Percentiles rank a stretch among this genome's conserved stretches.
Conservation (phyloP, 2,797 vertebrate species). For the Coreius guichenoti region DNA sequence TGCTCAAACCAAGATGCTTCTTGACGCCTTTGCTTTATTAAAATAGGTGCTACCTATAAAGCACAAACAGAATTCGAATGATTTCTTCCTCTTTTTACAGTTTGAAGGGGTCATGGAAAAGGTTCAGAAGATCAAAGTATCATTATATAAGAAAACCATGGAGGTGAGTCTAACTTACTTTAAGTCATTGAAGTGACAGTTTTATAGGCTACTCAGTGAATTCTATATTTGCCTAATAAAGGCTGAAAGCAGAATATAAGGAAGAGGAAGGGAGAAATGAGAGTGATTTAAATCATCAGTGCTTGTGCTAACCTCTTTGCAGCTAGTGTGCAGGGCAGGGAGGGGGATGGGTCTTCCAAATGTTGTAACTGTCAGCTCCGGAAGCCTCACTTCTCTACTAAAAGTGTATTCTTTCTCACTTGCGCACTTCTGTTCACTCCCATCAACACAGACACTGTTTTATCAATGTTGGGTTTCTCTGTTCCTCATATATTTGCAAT, state of each 20-base stretch:
- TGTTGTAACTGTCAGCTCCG: conserved; percentile 37
- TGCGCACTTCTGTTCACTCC: neutral
- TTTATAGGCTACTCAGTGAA: neutral
- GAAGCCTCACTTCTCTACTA: conserved; percentile 46
- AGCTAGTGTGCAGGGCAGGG: neutral
- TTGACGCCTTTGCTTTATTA: neutral
- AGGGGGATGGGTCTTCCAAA: neutral
- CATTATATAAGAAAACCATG: conserved; percentile 89
- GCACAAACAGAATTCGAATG: neutral
- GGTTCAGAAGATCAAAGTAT: conserved; percentile 90
- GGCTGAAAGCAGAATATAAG: conserved; percentile 29
- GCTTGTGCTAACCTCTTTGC: neutral
- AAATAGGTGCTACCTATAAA: neutral
- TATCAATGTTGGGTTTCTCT: conserved; percentile 13
- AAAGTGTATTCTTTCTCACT: neutral
- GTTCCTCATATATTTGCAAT: conserved; percentile 40
- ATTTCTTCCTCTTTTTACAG: conserved; percentile 69
- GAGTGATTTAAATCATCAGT: conserved; percentile 49
- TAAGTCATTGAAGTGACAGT: neutral
- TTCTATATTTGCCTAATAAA: conserved; percentile 19
- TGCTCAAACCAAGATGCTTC: neutral
- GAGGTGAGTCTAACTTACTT: conserved; percentile 80
- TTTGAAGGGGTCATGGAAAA: conserved; percentile 90
- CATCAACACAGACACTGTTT: neutral
- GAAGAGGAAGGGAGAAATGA: conserved; percentile 51